Base-by-base conservation (phyloP, 2,888 invertebrate genomes). In the Agriopis marginaria region DNA sequence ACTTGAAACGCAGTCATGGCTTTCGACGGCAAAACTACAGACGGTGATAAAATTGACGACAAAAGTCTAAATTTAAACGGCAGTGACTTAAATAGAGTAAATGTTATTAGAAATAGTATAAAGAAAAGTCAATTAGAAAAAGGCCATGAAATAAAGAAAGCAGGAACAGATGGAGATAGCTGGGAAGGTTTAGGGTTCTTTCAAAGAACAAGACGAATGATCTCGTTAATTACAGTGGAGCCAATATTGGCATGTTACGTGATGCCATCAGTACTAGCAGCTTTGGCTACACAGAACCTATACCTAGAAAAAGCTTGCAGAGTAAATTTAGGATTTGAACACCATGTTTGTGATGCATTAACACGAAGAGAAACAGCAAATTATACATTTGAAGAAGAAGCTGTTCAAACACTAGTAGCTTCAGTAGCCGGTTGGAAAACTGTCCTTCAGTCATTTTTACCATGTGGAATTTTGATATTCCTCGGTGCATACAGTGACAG, bases 351-450 rank as follows among this genome's bases (percentile, higher is more conserved):
- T 86, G 96, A 96, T 80, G 97, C 98, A 0, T 89, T 98, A 49
- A 96, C 97, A 0, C 94, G 95, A 64, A 95, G 97, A 81, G 95
- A 97, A 77, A 97, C 97, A 23, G 95, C 95, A 11, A 95, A 95
- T 75, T 95, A 89, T 74, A 92, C 89, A 62, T 89, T 92, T 39
- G 95, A 96, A 87, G 96, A 96, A 85, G 95, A 95, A 84, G 95
- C 95, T 5, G 96, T 97, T 0, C 97, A 97, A 85, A 96, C 96
- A 71, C 89, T 97, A 77, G 97, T 97, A 1, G 97, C 98, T 0
- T 96, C 96, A 6, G 97, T 98, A 94, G 96, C 97, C 66, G 97
- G 97, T 23, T 98, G 97, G 97, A 97, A 98, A 86, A 97, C 97
- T 11, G 96, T 97, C 63, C 90, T 98, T 50, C 98, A 98, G 88